A percentile compares a stretch with the other conserved stretches of the same genome.
Conservation (phyloP, 1,140 invertebrate species). For the Zaprionus ghesquierei region DNA sequence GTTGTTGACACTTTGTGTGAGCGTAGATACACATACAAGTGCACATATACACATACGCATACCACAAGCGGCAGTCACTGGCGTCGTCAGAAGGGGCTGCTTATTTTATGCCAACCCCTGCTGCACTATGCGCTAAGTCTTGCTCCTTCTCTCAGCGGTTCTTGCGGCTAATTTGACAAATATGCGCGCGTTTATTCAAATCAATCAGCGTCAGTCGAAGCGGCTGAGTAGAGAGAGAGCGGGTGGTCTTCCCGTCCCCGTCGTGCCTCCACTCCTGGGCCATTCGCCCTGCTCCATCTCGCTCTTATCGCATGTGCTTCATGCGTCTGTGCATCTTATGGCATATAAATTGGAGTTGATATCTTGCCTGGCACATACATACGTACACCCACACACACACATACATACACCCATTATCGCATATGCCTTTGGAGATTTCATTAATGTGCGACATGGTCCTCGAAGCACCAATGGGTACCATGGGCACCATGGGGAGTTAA, state of each 20-base stretch:
- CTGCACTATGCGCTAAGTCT: constrained; percentile 27
- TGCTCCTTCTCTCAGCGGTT: constrained; percentile 30
- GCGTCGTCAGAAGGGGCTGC: background rate
- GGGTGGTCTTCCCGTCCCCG: constrained; percentile 14
- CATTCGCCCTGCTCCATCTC: background rate
- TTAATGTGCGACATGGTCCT: constrained; percentile 60
- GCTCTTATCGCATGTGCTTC: constrained; percentile 36
- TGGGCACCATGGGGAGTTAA: constrained; percentile 24
- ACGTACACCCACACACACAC: constrained; percentile 21
- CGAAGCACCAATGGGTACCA: constrained; percentile 13
- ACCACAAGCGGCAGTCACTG: background rate
- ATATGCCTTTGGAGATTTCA: constrained; percentile 58
- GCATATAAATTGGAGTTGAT: constrained; percentile 65
- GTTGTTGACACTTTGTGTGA: constrained; percentile 69
- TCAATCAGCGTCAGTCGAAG: constrained; percentile 73
- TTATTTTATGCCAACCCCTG: background rate
- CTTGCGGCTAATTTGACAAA: constrained; percentile 80
- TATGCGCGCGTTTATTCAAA: constrained; percentile 79
- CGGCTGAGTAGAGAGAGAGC: background rate
- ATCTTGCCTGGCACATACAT: constrained; percentile 27
- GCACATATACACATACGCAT: constrained; percentile 5
- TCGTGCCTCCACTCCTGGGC: background rate
- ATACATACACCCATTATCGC: constrained; percentile 4
- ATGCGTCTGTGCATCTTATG: constrained; percentile 51
- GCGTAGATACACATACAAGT: constrained; percentile 16